Percentiles rank a stretch among this genome's conserved stretches.
Conservation (phyloP, 1,140 invertebrate species). For the Ericerus pela region DNA sequence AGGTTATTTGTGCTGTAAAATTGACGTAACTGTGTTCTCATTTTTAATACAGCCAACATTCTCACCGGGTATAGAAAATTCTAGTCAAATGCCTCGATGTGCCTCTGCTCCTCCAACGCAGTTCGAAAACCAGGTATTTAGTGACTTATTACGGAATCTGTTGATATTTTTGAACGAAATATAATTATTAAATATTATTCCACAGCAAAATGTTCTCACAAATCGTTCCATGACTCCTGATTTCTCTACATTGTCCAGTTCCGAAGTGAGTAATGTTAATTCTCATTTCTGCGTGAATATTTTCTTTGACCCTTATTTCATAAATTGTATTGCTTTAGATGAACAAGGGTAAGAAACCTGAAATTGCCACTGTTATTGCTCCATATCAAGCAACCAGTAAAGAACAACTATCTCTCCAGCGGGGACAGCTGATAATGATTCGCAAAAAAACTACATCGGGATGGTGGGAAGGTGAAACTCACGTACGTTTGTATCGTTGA, state of each 20-base stretch:
- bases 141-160: too few relatives aligned
- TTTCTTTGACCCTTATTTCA: too few relatives aligned
- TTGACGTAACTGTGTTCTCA: background rate
- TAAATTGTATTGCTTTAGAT: slow-evolving; percentile 18
- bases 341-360: slow-evolving; percentile 54
- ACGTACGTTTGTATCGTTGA: slow-evolving; percentile 37
- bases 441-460: slow-evolving; percentile 89
- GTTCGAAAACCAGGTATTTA: slow-evolving; percentile 14
- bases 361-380: slow-evolving; percentile 78
- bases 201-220: background rate
- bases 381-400: slow-evolving; percentile 73
- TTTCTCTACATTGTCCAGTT: background rate
- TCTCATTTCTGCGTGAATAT: too few relatives aligned
- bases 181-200: background rate
- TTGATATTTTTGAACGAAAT: background rate
- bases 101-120: slow-evolving; percentile 6
- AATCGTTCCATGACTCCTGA: background rate
- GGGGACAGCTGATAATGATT: slow-evolving; percentile 91
- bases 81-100: slow-evolving; percentile 3
- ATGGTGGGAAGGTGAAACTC: slow-evolving; percentile 99
- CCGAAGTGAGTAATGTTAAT: background rate
- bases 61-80: background rate
- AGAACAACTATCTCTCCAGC: slow-evolving; percentile 75
- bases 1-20: background rate
- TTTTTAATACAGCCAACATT: background rate